phyloP scores from a whole-genome alignment of 2,113 vertebrate genomes.

The Porphyrio hochstetteri region DNA sequence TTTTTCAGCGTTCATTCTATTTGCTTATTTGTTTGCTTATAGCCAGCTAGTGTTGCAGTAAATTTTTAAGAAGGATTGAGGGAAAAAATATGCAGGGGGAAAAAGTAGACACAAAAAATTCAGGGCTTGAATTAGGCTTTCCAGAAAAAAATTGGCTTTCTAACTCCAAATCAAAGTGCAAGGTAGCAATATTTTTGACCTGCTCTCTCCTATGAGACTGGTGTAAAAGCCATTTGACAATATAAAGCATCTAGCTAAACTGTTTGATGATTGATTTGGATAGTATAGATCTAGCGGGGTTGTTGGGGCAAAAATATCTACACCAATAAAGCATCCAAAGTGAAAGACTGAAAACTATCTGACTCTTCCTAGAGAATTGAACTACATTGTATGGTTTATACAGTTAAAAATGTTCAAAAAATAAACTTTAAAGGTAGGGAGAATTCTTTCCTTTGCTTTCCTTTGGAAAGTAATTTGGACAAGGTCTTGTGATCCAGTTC shows the following conservation, averaged over 20 bases:
- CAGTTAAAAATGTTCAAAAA: no score
- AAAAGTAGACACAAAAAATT: neutral
- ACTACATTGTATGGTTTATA: neutral
- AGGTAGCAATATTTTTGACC: neutral
- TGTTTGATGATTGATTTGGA: neutral
- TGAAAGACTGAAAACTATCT: neutral
- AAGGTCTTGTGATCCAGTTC: neutral
- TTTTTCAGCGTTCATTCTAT: neutral
- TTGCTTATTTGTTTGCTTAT: neutral
- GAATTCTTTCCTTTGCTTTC: neutral
- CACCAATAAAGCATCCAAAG: neutral
- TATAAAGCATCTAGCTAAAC: neutral
- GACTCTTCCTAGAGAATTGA: neutral
- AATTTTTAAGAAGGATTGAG: neutral
- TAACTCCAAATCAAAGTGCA: neutral
- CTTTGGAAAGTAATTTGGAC: neutral
- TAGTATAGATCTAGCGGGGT: neutral
- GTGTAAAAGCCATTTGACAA: neutral
- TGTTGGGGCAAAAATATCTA: neutral
- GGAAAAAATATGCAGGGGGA: neutral
- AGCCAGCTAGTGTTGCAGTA: neutral
- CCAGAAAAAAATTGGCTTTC: neutral
- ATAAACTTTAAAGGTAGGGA: no score
- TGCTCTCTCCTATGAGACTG: neutral
- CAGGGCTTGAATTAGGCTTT: neutral